A percentile compares a stretch with the other conserved stretches of the same genome.
These are phyloP conservation scores for Candoia aspera DNA, from an alignment of 2,113 vertebrate species.

Conservation along the genomic window DNA sequence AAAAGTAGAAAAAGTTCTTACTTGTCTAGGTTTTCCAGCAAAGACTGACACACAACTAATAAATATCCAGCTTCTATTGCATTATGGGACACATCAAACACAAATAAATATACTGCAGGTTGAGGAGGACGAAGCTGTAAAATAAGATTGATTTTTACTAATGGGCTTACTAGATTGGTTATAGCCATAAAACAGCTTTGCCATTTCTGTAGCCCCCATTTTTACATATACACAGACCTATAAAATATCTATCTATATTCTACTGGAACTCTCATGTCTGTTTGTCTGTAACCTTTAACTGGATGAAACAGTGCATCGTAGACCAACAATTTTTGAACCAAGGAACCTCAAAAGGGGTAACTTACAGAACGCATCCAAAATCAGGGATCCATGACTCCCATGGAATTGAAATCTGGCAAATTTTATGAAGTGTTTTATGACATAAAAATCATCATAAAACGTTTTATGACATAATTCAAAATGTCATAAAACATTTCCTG, in stretches of 20 bases:
- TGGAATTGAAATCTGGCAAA: no score
- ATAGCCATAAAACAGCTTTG: neutral
- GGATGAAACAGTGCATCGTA: no score
- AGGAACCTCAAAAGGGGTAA: no score
- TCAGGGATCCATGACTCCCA: no score
- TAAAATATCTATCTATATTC: neutral
- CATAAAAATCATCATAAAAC: no score
- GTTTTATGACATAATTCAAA: no score
- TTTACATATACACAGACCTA: neutral
- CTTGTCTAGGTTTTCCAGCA: constrained; percentile 94
- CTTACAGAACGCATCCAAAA: no score
- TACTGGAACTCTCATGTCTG: no score
- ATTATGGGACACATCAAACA: constrained; percentile 95
- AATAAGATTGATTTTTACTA: constrained; percentile 2
- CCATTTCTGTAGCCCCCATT: neutral
- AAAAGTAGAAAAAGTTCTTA: constrained; percentile 71
- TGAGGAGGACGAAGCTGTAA: constrained; percentile 93
- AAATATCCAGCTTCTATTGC: constrained; percentile 95
- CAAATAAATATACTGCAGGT: constrained; percentile 94
- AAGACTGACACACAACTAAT: constrained; percentile 86
- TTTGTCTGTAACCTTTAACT: no score
- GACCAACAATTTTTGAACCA: no score
- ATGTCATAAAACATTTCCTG: no score
- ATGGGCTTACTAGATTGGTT: neutral
- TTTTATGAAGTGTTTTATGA: no score